Conservation (phyloP, 1,140 invertebrate species). For the Ceratosolen solmsi region DNA sequence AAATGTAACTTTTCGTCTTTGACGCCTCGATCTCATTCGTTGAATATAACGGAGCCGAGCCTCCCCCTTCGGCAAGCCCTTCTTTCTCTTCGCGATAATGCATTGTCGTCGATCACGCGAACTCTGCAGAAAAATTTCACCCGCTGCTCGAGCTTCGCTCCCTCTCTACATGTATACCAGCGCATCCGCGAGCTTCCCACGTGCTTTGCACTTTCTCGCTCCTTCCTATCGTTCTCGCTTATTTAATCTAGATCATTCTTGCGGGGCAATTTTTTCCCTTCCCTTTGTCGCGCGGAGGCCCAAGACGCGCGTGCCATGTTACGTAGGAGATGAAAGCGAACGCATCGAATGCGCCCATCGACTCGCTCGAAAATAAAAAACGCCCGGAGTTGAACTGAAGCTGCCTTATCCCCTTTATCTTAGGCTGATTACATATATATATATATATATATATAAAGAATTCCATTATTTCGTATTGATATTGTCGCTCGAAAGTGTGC, state of each 20-base stretch:
- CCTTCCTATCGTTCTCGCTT: not conserved
- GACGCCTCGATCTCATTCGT: not conserved
- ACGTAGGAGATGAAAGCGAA: not conserved
- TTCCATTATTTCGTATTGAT: not conserved
- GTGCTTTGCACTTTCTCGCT: not conserved
- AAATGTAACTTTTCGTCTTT: constrained; percentile 19
- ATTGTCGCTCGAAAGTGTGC: no score
- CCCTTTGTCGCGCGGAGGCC: not conserved
- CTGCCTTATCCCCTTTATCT: not conserved
- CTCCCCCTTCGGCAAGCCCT: not conserved
- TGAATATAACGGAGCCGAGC: not conserved
- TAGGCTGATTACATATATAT: no score
- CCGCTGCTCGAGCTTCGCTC: no score
- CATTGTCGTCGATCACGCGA: constrained; percentile 16
- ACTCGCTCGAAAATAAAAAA: not conserved
- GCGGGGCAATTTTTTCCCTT: not conserved
- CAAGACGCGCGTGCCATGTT: not conserved
- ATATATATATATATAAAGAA: no score
- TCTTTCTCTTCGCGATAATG: not conserved
- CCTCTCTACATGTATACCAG: not conserved
- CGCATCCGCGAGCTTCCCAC: not conserved
- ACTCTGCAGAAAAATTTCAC: not conserved
- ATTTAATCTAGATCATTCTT: constrained; percentile 1
- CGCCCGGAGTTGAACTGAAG: not conserved
- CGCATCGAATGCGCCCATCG: not conserved